These are phyloP conservation scores for Spodoptera exigua DNA, from an alignment of 2,888 invertebrate species.

Conservation along the genomic window DNA sequence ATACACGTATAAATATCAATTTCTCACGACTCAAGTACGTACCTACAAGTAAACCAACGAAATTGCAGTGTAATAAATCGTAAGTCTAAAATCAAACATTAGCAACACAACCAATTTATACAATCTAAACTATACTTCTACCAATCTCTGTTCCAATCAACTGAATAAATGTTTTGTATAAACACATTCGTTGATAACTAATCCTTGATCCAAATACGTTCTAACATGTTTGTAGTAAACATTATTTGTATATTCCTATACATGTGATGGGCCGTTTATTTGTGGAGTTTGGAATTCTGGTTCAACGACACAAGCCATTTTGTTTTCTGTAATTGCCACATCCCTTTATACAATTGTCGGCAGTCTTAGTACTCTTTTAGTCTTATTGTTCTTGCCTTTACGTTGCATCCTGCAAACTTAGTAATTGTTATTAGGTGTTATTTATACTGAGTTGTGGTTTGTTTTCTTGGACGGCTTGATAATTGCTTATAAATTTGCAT, in stretches of 20 bases:
- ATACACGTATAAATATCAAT: too few species aligned
- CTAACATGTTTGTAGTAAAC: constrained; percentile 61
- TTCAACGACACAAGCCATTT: constrained; percentile 73
- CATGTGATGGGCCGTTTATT: constrained; percentile 47
- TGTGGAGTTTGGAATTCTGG: constrained; percentile 58
- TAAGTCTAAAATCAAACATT: not conserved
- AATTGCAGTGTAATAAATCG: too few species aligned
- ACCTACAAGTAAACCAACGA: too few species aligned
- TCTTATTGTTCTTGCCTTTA: constrained; percentile 29
- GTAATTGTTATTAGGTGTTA: constrained; percentile 24
- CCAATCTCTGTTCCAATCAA: constrained; percentile 42
- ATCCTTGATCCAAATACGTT: constrained; percentile 68
- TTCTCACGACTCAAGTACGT: too few species aligned
- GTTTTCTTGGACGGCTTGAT: not conserved
- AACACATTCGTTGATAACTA: constrained; percentile 49
- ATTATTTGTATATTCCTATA: constrained; percentile 59
- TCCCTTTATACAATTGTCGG: constrained; percentile 63
- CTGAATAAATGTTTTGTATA: constrained; percentile 55
- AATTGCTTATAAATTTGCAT: constrained; percentile 3
- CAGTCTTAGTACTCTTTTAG: constrained; percentile 30
- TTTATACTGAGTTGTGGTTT: constrained; percentile 8
- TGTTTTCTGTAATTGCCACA: constrained; percentile 65
- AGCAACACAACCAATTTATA: constrained; percentile 15
- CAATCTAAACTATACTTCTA: constrained; percentile 23
- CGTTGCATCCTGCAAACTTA: constrained; percentile 30